phyloP scores from a whole-genome alignment of 2,888 invertebrate genomes.

The Microctonus aethiopoides region DNA sequence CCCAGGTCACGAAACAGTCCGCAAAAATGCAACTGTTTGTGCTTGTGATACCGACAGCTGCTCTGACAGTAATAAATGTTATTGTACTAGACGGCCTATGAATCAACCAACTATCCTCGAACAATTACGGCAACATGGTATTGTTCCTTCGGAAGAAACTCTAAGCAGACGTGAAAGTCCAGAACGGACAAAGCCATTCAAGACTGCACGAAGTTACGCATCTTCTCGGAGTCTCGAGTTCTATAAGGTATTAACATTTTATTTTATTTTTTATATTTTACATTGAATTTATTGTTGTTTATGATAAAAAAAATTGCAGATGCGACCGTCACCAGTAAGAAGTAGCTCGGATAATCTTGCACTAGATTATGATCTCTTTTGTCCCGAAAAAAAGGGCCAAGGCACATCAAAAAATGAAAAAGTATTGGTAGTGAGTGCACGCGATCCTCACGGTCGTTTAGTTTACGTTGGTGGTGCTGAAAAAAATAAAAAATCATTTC shows the following conservation, averaged over 20 bases:
- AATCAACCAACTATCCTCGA: slow-evolving; percentile 68
- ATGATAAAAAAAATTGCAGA: slow-evolving; percentile 40
- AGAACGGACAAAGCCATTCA: slow-evolving; percentile 50
- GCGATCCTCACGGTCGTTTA: slow-evolving; percentile 67
- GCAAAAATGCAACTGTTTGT: slow-evolving; percentile 69
- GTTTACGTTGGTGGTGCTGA: slow-evolving; percentile 66
- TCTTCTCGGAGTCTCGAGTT: slow-evolving; percentile 64
- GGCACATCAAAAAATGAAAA: slow-evolving; percentile 61
- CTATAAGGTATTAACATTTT: slow-evolving; percentile 56
- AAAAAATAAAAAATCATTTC: slow-evolving; percentile 49
- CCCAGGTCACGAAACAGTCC: slow-evolving; percentile 62
- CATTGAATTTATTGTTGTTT: background rate
- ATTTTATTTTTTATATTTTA: slow-evolving; percentile 5
- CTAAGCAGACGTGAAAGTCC: slow-evolving; percentile 55
- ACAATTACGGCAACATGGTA: slow-evolving; percentile 69
- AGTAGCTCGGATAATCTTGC: slow-evolving; percentile 75
- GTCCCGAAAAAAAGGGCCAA: slow-evolving; percentile 57
- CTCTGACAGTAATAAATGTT: slow-evolving; percentile 88
- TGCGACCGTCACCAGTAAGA: slow-evolving; percentile 56
- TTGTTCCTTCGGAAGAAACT: slow-evolving; percentile 66
- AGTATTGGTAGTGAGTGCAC: slow-evolving; percentile 68
- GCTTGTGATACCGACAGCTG: slow-evolving; percentile 89
- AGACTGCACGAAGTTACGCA: slow-evolving; percentile 47
- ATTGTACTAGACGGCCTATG: slow-evolving; percentile 69
- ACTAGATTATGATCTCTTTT: slow-evolving; percentile 80